Evolutionary conservation across 2,797 vertebrate genomes (phyloP).

Genomic region (Hippoglossus hippoglossus): DNA sequence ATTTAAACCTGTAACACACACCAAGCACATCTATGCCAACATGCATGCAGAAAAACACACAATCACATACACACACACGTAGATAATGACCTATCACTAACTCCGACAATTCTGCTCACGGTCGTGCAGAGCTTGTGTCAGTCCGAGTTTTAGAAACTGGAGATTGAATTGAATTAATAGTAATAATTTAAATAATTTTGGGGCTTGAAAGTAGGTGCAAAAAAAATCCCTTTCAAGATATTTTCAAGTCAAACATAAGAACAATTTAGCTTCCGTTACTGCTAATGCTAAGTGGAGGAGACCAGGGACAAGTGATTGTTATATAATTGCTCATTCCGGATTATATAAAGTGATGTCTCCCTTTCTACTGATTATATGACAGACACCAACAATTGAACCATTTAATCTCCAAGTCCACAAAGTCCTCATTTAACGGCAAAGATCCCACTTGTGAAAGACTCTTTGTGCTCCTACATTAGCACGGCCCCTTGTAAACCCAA

Average conservation of each 20-base stretch:
- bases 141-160: conserved; percentile 35
- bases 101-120: conserved; percentile 44
- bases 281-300: conserved; percentile 47
- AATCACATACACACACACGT: conserved; percentile 4
- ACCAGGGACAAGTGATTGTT: conserved; percentile 43
- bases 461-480: not conserved
- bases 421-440: conserved; percentile 32
- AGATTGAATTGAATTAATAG: conserved; percentile 36
- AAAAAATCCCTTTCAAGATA: conserved; percentile 7
- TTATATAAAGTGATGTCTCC: conserved; percentile 55
- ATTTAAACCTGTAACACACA: conserved; percentile 39
- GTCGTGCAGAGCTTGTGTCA: conserved; percentile 42
- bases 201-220: conserved; percentile 33
- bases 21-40: conserved; percentile 22
- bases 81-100: conserved; percentile 68
- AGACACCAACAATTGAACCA: conserved; percentile 32
- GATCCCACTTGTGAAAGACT: conserved; percentile 1
- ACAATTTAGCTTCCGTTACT: conserved; percentile 45
- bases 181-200: conserved; percentile 3
- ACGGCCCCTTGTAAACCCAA: not conserved
- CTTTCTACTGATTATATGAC: conserved; percentile 54
- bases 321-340: conserved; percentile 56
- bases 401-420: conserved; percentile 30
- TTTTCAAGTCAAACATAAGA: conserved; percentile 23
- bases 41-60: conserved; percentile 23